Evolutionary conservation across 2,888 invertebrate species (phyloP).

Genomic region (Morpho achilles): DNA sequence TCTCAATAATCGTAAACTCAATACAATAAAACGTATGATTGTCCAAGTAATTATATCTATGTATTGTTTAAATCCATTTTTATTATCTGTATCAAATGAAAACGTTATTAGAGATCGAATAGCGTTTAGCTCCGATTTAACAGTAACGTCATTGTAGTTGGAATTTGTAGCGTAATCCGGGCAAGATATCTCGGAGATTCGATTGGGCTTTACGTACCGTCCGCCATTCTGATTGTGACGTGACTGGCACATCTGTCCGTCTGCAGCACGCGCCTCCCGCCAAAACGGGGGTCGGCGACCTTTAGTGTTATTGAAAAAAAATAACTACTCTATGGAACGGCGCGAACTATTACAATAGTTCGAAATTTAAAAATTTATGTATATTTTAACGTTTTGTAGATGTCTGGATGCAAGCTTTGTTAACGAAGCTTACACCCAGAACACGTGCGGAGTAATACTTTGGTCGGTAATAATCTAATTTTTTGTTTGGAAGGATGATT

Average conservation of each 20-base stretch:
- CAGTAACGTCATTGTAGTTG: constrained; percentile 69
- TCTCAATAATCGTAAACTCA: background rate
- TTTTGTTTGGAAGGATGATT: too few relatives aligned
- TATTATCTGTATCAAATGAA: constrained; percentile 38
- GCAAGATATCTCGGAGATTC: constrained; percentile 68
- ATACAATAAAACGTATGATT: too few relatives aligned
- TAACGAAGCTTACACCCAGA: too few relatives aligned
- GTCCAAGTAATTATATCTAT: background rate
- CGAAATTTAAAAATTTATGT: too few relatives aligned
- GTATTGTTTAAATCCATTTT: constrained; percentile 12
- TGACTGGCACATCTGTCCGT: constrained; percentile 67
- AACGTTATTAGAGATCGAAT: constrained; percentile 53
- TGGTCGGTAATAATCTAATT: too few relatives aligned
- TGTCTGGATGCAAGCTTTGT: too few relatives aligned
- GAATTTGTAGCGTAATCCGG: constrained; percentile 71
- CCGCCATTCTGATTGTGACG: constrained; percentile 67
- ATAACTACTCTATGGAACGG: background rate
- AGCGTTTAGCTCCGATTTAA: constrained; percentile 43
- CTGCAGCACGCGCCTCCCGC: constrained; percentile 61
- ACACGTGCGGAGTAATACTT: too few relatives aligned
- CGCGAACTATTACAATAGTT: too few relatives aligned
- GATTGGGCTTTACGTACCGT: constrained; percentile 63
- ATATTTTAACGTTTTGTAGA: too few relatives aligned
- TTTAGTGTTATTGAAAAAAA: constrained; percentile 40
- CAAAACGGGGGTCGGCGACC: constrained; percentile 52